A percentile compares a stretch with the other conserved stretches of the same genome.
Evolutionary conservation across 2,888 invertebrate species (phyloP).

Genomic region (Cinara cedri): DNA sequence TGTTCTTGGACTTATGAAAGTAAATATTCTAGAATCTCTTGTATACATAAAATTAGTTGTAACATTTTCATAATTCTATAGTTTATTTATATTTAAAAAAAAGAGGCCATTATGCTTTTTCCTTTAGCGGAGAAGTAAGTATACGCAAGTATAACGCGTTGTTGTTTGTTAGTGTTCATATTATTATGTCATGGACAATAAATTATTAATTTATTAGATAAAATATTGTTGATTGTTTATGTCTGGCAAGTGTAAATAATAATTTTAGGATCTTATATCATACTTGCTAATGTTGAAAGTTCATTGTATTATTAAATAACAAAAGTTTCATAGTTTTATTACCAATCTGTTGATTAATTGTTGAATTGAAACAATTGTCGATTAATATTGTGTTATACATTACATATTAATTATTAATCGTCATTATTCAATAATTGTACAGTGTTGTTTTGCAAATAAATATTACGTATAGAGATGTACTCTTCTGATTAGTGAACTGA

Average conservation of each 20-base stretch:
- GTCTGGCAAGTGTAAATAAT: conserved; percentile 16
- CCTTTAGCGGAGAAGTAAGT: conserved; percentile 3
- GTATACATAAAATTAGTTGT: conserved; percentile 1
- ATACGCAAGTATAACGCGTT: conserved; percentile 4
- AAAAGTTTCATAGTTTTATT: conserved; percentile 18
- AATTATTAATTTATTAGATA: conserved; percentile 41
- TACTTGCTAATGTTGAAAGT: background rate
- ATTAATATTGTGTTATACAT: conserved; percentile 14
- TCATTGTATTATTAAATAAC: conserved; percentile 26
- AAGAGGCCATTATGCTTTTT: background rate
- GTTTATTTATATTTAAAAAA: conserved; percentile 20
- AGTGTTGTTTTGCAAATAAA: conserved; percentile 1
- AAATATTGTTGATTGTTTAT: conserved; percentile 14
- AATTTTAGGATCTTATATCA: conserved; percentile 8
- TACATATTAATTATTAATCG: conserved; percentile 11
- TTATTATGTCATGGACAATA: conserved; percentile 33
- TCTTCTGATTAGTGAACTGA: too few species aligned
- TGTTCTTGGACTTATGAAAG: background rate
- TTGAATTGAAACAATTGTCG: conserved; percentile 24
- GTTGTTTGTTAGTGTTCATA: conserved; percentile 38
- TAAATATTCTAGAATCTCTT: conserved; percentile 7
- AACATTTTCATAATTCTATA: background rate
- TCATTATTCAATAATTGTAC: background rate
- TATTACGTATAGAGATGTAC: background rate
- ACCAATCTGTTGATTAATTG: conserved; percentile 9